These are phyloP conservation scores for Acinonyx jubatus DNA, from an alignment of 2,113 vertebrate species.

Conservation along the genomic window DNA sequence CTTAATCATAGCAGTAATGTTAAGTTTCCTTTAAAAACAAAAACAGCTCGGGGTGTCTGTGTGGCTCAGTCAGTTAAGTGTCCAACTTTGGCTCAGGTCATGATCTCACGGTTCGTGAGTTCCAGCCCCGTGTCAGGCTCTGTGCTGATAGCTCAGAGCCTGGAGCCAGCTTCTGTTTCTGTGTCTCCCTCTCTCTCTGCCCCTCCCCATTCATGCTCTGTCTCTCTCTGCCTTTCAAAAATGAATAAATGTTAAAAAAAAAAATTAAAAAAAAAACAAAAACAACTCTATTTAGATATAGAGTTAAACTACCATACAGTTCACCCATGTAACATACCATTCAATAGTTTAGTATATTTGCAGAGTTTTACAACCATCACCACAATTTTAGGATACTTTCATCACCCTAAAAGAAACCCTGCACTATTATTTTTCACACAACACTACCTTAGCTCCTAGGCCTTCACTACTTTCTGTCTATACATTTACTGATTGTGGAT, in stretches of 20 bases:
- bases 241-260: too few species aligned
- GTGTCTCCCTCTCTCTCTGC: too few species aligned
- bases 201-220: too few species aligned
- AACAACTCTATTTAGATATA: neutral
- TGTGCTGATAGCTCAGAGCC: too few species aligned
- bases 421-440: neutral
- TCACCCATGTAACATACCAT: neutral
- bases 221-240: too few species aligned
- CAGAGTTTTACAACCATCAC: neutral
- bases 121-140: too few species aligned
- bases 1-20: neutral
- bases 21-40: neutral
- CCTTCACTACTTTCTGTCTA: neutral
- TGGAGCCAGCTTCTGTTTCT: too few species aligned
- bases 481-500: neutral
- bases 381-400: neutral
- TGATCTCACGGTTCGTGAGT: too few species aligned
- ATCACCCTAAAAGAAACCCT: neutral
- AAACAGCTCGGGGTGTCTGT: neutral
- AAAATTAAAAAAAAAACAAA: neutral
- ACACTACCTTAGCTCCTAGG: neutral
- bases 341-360: neutral
- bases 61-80: too few species aligned
- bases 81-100: too few species aligned
- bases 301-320: neutral